These are phyloP conservation scores for Choloepus didactylus DNA, from an alignment of 2,797 vertebrate genomes.

Conservation along the genomic window DNA sequence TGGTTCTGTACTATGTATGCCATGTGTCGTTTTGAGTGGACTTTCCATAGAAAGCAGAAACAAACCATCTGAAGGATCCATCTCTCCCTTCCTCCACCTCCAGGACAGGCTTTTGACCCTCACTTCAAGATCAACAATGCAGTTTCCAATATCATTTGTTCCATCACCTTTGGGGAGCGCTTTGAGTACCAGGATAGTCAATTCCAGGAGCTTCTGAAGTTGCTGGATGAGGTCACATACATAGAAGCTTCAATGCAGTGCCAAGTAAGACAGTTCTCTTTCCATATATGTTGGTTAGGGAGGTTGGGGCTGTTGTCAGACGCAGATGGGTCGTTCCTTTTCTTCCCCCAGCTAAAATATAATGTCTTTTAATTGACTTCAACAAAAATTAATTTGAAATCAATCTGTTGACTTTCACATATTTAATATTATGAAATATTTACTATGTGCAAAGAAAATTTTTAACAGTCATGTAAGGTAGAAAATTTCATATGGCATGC, in stretches of 20 bases:
- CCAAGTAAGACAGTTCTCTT: conserved; percentile 79
- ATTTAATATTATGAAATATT: background rate
- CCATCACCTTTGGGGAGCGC: conserved; percentile 88
- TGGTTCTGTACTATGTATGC: background rate
- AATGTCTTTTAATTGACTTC: background rate
- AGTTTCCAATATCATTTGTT: conserved; percentile 82
- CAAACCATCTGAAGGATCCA: background rate
- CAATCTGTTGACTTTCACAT: background rate
- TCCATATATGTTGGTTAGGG: background rate
- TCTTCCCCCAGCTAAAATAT: background rate
- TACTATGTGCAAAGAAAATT: background rate
- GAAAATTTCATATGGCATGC: background rate
- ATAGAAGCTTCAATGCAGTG: conserved; percentile 75
- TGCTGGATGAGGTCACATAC: conserved; percentile 73
- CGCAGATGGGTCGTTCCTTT: background rate
- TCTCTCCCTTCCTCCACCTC: background rate
- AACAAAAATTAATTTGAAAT: background rate
- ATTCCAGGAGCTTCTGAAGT: conserved; percentile 87
- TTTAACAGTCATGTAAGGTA: background rate
- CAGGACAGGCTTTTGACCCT: background rate
- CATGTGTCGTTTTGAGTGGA: background rate
- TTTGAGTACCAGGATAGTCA: conserved; percentile 87
- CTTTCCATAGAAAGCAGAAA: background rate
- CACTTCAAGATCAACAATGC: conserved; percentile 85
- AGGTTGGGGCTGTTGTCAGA: background rate